A percentile compares a stretch with the other conserved stretches of the same genome.
These are phyloP conservation scores for Antheraea yamamai DNA, from an alignment of 2,888 invertebrate species.

Conservation along the genomic window DNA sequence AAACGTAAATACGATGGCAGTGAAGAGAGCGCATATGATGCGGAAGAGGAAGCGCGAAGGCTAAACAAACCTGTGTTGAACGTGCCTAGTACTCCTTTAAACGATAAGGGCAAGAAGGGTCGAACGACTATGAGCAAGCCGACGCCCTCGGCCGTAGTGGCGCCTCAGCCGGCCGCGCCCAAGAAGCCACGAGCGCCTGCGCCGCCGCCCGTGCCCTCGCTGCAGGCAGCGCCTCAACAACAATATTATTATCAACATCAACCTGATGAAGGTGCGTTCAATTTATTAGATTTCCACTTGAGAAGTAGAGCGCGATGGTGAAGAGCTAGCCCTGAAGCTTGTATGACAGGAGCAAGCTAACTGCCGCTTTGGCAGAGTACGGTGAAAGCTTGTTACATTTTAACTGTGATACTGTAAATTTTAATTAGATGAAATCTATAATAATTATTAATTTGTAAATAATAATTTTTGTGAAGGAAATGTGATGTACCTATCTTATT, in stretches of 20 bases:
- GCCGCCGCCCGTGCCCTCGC: conserved; percentile 71
- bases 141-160: conserved; percentile 67
- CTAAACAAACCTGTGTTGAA: conserved; percentile 77
- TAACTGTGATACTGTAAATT: conserved; percentile 81
- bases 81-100: conserved; percentile 76
- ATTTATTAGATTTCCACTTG: conserved; percentile 82
- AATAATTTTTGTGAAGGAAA: conserved; percentile 56
- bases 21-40: conserved; percentile 85
- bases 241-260: conserved; percentile 82
- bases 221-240: conserved; percentile 74
- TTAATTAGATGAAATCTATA: conserved; percentile 79
- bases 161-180: conserved; percentile 73
- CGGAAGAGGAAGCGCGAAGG: conserved; percentile 77
- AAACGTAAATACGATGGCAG: conserved; percentile 86
- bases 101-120: conserved; percentile 74
- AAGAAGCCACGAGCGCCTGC: conserved; percentile 75
- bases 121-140: conserved; percentile 61
- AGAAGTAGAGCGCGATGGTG: conserved; percentile 83
- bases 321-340: conserved; percentile 82
- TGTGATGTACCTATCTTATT: conserved; percentile 74
- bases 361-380: conserved; percentile 67
- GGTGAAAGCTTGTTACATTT: conserved; percentile 82
- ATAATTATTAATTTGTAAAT: conserved; percentile 75
- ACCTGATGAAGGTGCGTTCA: conserved; percentile 83
- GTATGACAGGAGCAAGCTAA: conserved; percentile 83